Evolutionary conservation across 2,113 vertebrate species (phyloP).

Genomic region (Petromus typicus): DNA sequence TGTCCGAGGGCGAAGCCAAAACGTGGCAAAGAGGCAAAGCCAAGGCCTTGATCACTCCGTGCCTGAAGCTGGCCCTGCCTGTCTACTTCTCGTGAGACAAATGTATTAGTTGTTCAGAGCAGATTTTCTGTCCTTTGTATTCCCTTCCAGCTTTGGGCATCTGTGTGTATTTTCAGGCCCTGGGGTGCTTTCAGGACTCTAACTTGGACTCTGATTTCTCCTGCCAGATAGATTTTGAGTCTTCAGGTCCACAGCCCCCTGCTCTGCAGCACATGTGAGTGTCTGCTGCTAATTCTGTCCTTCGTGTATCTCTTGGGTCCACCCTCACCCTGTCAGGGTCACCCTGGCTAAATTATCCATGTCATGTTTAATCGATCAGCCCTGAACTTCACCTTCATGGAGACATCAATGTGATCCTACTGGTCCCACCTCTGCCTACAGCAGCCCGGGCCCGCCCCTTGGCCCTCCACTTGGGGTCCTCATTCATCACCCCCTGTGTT

Average conservation of each 20-base stretch:
- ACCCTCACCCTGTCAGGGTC: not conserved
- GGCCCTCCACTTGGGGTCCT: not conserved
- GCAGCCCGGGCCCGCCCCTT: not conserved
- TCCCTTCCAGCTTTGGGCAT: not conserved
- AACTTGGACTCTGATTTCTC: not conserved
- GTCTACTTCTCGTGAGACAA: not conserved
- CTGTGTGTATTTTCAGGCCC: not conserved
- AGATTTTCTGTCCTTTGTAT: not conserved
- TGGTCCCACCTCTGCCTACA: not conserved
- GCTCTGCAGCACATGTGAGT: not conserved
- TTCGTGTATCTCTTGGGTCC: not conserved
- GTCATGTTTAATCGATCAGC: not conserved
- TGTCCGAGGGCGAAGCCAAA: not conserved
- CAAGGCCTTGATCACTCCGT: not conserved
- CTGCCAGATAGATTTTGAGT: too few relatives aligned
- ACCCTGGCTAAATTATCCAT: not conserved
- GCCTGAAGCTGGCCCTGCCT: not conserved
- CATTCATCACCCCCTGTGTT: conserved; percentile 59
- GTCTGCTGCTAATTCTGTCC: not conserved
- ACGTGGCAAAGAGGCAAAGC: not conserved
- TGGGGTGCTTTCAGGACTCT: not conserved
- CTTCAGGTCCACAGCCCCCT: not conserved
- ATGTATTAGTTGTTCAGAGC: not conserved
- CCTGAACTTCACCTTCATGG: not conserved
- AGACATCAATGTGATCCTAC: not conserved